Evolutionary conservation across 2,888 invertebrate species (phyloP).

Genomic region (Teinopalpus imperialis): DNA sequence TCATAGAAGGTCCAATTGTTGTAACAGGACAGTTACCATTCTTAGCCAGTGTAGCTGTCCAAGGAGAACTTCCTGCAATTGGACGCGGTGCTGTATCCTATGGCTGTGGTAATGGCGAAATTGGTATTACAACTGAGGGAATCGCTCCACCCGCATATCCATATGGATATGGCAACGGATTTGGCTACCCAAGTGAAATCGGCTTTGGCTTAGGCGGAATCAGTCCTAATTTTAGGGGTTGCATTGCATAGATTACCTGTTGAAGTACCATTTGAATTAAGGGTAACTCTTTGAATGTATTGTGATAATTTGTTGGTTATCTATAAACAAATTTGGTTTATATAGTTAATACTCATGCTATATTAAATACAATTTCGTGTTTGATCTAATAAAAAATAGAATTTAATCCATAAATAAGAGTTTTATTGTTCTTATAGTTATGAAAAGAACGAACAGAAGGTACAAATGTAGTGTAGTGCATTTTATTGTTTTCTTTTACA

Average conservation of each 20-base stretch:
- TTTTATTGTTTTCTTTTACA: no score
- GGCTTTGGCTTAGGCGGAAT: conserved; percentile 9
- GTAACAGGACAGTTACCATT: conserved; percentile 44
- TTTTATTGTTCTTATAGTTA: no score
- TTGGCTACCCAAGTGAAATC: conserved; percentile 11
- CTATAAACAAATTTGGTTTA: no score
- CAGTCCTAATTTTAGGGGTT: conserved; percentile 5
- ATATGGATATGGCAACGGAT: conserved; percentile 19
- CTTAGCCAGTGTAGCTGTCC: conserved; percentile 45
- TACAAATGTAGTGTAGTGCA: no score
- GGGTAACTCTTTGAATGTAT: no score
- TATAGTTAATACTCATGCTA: no score
- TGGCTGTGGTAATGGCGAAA: conserved; percentile 29
- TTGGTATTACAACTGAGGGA: conserved; percentile 20
- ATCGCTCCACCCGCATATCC: conserved; percentile 7
- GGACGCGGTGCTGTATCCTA: conserved; percentile 40
- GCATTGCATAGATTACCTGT: neutral
- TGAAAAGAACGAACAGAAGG: no score
- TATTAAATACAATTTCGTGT: no score
- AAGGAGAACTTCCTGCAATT: conserved; percentile 38
- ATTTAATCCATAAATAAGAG: no score
- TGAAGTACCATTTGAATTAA: no score
- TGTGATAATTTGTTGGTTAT: neutral
- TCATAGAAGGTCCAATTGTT: conserved; percentile 41
- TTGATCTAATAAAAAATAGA: no score